Conservation (phyloP, 2,797 vertebrate species). For the Anniella stebbinsi region DNA sequence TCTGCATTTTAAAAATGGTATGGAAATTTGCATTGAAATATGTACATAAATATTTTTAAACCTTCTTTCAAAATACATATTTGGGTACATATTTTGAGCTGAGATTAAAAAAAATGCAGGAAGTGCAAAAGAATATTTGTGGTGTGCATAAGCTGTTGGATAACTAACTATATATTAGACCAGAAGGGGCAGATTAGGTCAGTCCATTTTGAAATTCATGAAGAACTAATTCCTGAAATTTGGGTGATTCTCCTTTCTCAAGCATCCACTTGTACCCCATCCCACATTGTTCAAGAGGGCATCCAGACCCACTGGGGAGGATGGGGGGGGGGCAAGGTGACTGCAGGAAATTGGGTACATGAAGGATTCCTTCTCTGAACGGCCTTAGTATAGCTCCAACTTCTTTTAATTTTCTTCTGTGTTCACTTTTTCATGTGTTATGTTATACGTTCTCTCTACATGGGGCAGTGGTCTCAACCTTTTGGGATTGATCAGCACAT, state of each 20-base stretch:
- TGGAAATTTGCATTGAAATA: neutral
- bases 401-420: neutral
- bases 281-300: neutral
- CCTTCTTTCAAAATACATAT: neutral
- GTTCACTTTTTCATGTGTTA: neutral
- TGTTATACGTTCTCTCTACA: too few species aligned
- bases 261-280: neutral
- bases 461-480: too few species aligned
- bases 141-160: neutral
- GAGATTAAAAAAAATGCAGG: neutral
- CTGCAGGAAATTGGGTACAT: neutral
- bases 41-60: neutral
- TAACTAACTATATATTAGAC: neutral
- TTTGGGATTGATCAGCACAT: too few species aligned
- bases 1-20: neutral
- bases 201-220: neutral
- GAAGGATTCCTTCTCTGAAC: neutral
- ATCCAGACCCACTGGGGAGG: neutral
- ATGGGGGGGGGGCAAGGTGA: neutral
- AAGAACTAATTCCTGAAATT: neutral
- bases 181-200: neutral
- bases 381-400: neutral
- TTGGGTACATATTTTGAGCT: neutral
- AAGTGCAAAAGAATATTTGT: neutral
- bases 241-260: neutral